Evolutionary conservation across 2,113 vertebrate species (phyloP).

Genomic region (Crypturellus undulatus): DNA sequence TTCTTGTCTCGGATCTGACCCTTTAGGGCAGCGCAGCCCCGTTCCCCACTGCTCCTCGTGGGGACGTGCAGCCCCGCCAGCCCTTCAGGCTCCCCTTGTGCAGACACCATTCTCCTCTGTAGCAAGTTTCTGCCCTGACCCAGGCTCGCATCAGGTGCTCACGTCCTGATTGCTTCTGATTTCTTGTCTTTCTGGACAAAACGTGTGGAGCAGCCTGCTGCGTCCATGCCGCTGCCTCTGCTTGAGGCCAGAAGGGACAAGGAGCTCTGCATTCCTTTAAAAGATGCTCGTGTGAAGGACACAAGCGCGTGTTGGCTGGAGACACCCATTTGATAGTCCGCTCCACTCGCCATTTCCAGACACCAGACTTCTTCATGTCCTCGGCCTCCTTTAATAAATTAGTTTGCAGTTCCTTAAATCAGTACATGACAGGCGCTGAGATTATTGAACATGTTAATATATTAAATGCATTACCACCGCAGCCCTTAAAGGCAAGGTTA

Average conservation of each 20-base stretch:
- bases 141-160: neutral
- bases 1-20: neutral
- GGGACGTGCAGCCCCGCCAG: neutral
- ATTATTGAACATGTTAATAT: neutral
- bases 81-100: neutral
- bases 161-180: neutral
- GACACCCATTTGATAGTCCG: neutral
- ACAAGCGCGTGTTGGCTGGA: neutral
- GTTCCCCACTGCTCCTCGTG: neutral
- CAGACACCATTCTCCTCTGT: neutral
- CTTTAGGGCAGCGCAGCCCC: neutral
- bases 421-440: constrained; percentile 30
- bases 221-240: neutral
- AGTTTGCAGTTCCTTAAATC: constrained; percentile 46
- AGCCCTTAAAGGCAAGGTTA: constrained; percentile 14
- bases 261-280: neutral
- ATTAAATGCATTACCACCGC: constrained; percentile 6
- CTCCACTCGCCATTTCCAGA: constrained; percentile 37
- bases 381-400: constrained; percentile 36
- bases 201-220: fast-evolving
- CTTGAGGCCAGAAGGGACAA: neutral
- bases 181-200: neutral
- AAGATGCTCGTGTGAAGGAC: neutral
- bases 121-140: neutral
- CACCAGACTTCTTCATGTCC: constrained; percentile 28